Evolutionary conservation across 2,113 vertebrate species (phyloP).

Genomic region (Columba livia): DNA sequence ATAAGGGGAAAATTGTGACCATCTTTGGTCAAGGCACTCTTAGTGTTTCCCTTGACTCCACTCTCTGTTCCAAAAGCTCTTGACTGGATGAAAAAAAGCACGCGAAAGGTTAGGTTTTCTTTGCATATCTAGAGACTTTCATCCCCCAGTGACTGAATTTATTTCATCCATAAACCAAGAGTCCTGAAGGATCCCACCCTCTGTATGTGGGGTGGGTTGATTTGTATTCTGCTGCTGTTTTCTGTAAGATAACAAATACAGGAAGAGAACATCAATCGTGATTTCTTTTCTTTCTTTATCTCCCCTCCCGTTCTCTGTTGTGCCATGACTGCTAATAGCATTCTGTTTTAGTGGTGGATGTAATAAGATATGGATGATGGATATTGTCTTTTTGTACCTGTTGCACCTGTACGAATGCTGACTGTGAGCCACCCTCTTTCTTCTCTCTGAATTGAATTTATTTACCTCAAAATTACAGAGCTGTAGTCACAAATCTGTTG

Average conservation of each 20-base stretch:
- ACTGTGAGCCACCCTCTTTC: not conserved
- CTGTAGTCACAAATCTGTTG: constrained; percentile 15
- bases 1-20: not conserved
- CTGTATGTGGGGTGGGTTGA: not conserved
- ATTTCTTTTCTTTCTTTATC: constrained; percentile 52
- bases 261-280: constrained; percentile 62
- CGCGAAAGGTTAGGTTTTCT: not conserved
- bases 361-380: constrained; percentile 45
- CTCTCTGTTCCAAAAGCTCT: not conserved
- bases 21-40: not conserved
- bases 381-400: constrained; percentile 38
- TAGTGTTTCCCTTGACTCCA: not conserved
- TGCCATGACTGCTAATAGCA: constrained; percentile 52
- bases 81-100: not conserved
- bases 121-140: not conserved
- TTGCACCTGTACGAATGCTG: not conserved
- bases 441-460: not conserved
- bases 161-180: constrained; percentile 25
- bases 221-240: constrained; percentile 61
- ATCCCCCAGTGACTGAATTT: not conserved
- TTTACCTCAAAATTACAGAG: constrained; percentile 33
- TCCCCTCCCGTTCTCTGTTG: constrained; percentile 36
- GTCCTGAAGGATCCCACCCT: not conserved
- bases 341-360: constrained; percentile 33
- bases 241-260: constrained; percentile 63